Conservation (phyloP, 2,888 invertebrate genomes). For the Tuta absoluta region DNA sequence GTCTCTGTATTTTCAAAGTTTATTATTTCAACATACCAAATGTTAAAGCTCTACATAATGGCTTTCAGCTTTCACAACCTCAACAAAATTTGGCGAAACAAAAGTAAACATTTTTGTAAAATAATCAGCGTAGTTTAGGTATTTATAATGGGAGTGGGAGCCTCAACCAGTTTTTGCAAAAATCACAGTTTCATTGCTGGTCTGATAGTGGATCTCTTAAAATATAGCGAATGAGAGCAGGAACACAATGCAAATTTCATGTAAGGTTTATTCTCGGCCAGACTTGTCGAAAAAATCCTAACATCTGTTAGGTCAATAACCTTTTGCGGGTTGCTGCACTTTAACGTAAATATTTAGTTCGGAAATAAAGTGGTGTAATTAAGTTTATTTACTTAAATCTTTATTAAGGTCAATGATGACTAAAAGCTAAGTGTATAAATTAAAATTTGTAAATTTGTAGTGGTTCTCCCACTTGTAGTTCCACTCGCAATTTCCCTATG, state of each 20-base stretch:
- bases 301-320: background rate
- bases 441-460: too few species aligned
- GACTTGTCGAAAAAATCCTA: background rate
- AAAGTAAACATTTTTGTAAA: background rate
- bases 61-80: background rate
- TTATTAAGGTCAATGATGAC: too few species aligned
- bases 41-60: background rate
- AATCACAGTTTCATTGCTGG: background rate
- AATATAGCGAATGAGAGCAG: too few species aligned
- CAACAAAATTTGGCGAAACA: conserved; percentile 4
- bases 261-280: background rate
- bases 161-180: background rate
- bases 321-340: background rate
- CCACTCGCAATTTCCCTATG: background rate
- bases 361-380: too few species aligned
- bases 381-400: too few species aligned
- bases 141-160: background rate
- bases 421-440: too few species aligned
- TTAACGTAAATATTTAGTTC: conserved; percentile 1
- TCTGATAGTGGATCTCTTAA: background rate
- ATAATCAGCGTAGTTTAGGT: background rate
- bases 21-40: background rate
- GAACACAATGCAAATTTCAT: background rate
- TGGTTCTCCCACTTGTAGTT: too few species aligned
- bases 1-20: background rate